Evolutionary conservation across 2,888 invertebrate genomes (phyloP).

Genomic region (Rotaria socialis): DNA sequence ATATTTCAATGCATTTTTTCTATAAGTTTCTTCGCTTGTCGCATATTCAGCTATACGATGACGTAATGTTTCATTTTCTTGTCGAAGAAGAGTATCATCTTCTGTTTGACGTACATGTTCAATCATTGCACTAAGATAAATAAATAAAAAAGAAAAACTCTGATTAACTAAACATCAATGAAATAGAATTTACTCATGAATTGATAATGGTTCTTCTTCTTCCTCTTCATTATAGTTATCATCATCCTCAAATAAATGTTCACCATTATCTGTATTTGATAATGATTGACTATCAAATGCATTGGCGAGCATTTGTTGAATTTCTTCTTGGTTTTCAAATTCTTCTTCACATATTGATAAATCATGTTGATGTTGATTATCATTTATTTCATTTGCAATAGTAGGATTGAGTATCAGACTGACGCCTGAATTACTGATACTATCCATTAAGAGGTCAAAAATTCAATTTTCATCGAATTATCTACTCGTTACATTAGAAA

Average conservation of each 20-base stretch:
- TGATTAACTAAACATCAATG: not conserved
- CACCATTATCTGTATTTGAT: conserved; percentile 9
- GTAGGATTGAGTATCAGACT: conserved; percentile 27
- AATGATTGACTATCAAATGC: conserved; percentile 32
- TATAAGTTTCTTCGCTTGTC: not conserved
- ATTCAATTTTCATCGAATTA: not conserved
- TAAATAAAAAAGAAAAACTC: not conserved
- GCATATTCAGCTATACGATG: not conserved
- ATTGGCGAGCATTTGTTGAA: conserved; percentile 17
- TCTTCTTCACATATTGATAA: conserved; percentile 30
- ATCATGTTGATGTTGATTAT: conserved; percentile 23
- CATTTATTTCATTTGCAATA: not conserved
- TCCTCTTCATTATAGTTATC: not conserved
- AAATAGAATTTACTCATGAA: not conserved
- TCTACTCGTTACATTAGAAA: not conserved
- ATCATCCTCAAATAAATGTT: not conserved
- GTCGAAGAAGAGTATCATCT: not conserved
- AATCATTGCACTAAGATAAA: not conserved
- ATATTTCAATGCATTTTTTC: not conserved
- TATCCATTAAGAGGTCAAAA: not conserved
- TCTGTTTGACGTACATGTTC: not conserved
- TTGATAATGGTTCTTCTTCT: not conserved
- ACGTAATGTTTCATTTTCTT: conserved; percentile 33
- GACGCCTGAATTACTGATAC: conserved; percentile 12
- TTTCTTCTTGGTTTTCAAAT: conserved; percentile 35